A percentile compares a stretch with the other conserved stretches of the same genome.
phyloP scores from a whole-genome alignment of 2,888 invertebrate species.

The Pseudolycoriella hygida region DNA sequence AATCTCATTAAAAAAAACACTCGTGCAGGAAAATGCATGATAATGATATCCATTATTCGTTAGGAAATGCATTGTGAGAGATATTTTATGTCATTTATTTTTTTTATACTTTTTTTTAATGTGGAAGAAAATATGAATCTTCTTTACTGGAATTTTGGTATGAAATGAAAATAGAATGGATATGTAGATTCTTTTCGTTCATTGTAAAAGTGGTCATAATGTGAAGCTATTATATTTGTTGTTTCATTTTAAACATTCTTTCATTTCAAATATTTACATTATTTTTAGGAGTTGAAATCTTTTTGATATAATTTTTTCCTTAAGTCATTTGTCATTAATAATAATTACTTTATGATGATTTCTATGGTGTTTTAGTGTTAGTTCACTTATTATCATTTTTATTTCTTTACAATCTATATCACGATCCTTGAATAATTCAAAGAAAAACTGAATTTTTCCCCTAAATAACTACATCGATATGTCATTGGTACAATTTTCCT shows the following conservation, averaged over 20 bases:
- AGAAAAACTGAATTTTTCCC: too few species aligned
- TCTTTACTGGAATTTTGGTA: background rate
- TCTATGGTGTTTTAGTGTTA: too few species aligned
- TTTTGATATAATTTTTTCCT: background rate
- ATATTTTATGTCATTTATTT: background rate
- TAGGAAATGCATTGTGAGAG: background rate
- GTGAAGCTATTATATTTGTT: background rate
- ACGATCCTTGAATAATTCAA: too few species aligned
- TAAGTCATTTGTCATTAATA: background rate
- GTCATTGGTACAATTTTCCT: too few species aligned
- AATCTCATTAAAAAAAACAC: conserved; percentile 5
- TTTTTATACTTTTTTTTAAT: background rate
- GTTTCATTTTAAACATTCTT: background rate
- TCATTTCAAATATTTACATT: background rate
- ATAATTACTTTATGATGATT: too few species aligned
- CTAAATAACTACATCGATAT: too few species aligned
- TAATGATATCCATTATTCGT: conserved; percentile 1
- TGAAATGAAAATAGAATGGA: background rate
- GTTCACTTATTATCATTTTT: too few species aligned
- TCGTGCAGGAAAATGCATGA: conserved; percentile 8
- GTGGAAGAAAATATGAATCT: background rate
- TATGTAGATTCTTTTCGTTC: conserved; percentile 1
- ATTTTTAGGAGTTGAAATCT: background rate
- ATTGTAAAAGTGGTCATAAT: conserved; percentile 2
- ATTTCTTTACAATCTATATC: too few species aligned